These are phyloP conservation scores for Leptoteleia sp. DNA, from an alignment of 1,140 invertebrate genomes.

Conservation along the genomic window DNA sequence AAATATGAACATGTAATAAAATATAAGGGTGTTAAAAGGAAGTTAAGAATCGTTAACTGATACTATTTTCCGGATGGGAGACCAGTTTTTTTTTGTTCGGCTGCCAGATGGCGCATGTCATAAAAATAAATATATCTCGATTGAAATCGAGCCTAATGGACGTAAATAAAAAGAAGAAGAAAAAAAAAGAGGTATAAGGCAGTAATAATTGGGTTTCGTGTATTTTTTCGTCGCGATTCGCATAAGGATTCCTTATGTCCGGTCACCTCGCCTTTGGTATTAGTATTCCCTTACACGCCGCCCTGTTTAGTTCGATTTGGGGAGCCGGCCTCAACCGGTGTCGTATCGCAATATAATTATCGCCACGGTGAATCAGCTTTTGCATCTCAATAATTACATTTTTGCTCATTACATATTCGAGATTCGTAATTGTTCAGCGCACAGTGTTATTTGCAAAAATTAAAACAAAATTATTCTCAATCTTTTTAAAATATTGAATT, in stretches of 20 bases:
- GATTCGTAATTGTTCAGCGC: slow-evolving; percentile 18
- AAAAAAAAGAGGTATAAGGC: slow-evolving; percentile 5
- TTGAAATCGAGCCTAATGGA: slow-evolving; percentile 3
- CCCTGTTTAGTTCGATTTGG: slow-evolving; percentile 53
- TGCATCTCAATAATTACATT: slow-evolving; percentile 37
- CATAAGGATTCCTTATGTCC: slow-evolving; percentile 53
- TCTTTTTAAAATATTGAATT: too few species aligned
- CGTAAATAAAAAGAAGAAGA: neutral
- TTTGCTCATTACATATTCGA: slow-evolving; percentile 12
- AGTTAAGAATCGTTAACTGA: neutral
- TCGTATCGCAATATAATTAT: slow-evolving; percentile 55
- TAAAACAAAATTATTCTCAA: too few species aligned
- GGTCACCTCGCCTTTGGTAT: slow-evolving; percentile 10
- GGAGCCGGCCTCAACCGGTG: slow-evolving; percentile 22
- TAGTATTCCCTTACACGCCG: slow-evolving; percentile 53
- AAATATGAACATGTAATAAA: neutral
- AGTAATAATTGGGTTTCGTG: slow-evolving; percentile 41
- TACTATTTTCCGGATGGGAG: neutral
- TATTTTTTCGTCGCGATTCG: slow-evolving; percentile 20
- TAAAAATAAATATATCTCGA: neutral
- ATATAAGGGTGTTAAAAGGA: neutral
- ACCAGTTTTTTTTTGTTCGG: neutral
- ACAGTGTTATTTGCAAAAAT: too few species aligned
- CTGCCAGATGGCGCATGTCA: neutral
- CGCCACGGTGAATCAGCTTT: slow-evolving; percentile 37